phyloP scores from a whole-genome alignment of 2,888 invertebrate species.

The Drosophila quinaria region DNA sequence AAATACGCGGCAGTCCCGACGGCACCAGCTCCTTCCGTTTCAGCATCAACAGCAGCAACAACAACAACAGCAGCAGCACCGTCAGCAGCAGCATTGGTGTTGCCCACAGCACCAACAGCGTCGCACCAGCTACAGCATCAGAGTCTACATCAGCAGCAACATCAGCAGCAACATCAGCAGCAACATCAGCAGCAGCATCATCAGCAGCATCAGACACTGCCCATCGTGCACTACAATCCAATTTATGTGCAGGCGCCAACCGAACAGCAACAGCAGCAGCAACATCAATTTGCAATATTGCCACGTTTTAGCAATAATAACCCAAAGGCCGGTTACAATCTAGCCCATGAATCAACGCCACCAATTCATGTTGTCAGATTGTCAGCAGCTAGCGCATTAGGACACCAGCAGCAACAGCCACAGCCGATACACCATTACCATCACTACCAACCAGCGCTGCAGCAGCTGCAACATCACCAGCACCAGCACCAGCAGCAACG shows the following conservation, averaged over 20 bases:
- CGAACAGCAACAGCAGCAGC: slow-evolving; percentile 62
- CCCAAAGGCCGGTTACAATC: slow-evolving; percentile 69
- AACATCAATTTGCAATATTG: slow-evolving; percentile 75
- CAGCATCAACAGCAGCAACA: slow-evolving; percentile 54
- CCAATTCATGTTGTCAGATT: slow-evolving; percentile 75
- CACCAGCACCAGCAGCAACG: slow-evolving; percentile 32
- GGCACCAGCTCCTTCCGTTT: slow-evolving; percentile 34
- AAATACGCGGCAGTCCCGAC: slow-evolving; percentile 41
- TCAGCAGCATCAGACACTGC: slow-evolving; percentile 48
- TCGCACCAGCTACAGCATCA: slow-evolving; percentile 46
- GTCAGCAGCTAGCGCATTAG: slow-evolving; percentile 67
- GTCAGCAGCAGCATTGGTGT: slow-evolving; percentile 38
- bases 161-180: slow-evolving; percentile 10
- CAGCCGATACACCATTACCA: slow-evolving; percentile 66
- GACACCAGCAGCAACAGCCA: slow-evolving; percentile 40
- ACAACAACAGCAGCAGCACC: slow-evolving; percentile 41
- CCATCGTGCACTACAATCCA: slow-evolving; percentile 79
- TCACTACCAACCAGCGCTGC: slow-evolving; percentile 54
- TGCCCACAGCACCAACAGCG: slow-evolving; percentile 45
- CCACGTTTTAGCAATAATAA: slow-evolving; percentile 76
- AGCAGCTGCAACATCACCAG: slow-evolving; percentile 24
- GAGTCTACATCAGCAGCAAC: slow-evolving; percentile 33
- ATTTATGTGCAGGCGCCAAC: slow-evolving; percentile 72
- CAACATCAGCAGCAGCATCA: slow-evolving; percentile 36
- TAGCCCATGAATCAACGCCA: slow-evolving; percentile 68